Conservation (phyloP, 2,797 vertebrate species). For the Pseudomugil tenellus region DNA sequence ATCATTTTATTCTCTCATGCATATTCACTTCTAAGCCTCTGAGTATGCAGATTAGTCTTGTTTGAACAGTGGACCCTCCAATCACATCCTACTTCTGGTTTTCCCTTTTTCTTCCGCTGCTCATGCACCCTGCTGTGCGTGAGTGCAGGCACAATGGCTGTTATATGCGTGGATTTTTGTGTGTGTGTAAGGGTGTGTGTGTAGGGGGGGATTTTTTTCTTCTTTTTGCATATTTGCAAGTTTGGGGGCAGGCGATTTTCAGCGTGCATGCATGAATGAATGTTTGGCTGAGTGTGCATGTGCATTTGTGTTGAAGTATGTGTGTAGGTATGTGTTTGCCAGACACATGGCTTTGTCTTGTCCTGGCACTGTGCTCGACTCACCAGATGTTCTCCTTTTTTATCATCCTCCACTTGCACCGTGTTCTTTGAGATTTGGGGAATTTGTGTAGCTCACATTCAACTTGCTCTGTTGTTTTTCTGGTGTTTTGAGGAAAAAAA, state of each 20-base stretch:
- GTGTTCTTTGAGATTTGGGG: slow-evolving; percentile 76
- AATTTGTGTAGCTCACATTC: slow-evolving; percentile 68
- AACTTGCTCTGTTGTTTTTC: slow-evolving; percentile 63
- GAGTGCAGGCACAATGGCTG: slow-evolving; percentile 56
- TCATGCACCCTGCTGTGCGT: slow-evolving; percentile 68
- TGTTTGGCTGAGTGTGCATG: slow-evolving; percentile 44
- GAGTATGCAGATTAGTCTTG: slow-evolving; percentile 83
- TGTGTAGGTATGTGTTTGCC: slow-evolving; percentile 76
- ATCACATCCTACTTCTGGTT: slow-evolving; percentile 70
- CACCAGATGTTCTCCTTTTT: slow-evolving; percentile 88
- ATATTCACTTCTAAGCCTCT: slow-evolving; percentile 83
- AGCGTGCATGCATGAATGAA: slow-evolving; percentile 70
- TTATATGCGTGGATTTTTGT: slow-evolving; percentile 38
- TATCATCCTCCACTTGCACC: slow-evolving; percentile 81
- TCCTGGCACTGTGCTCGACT: slow-evolving; percentile 81
- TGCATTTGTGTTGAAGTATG: slow-evolving; percentile 46
- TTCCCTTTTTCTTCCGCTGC: slow-evolving; percentile 46
- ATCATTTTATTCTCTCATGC: slow-evolving; percentile 83
- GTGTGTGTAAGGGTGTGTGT: slow-evolving; percentile 12
- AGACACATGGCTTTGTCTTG: slow-evolving; percentile 83
- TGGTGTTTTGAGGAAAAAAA: slow-evolving; percentile 44
- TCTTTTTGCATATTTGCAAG: slow-evolving; percentile 68
- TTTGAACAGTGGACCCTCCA: slow-evolving; percentile 77
- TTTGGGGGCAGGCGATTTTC: slow-evolving; percentile 67
- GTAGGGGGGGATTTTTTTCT: not conserved